Conservation (phyloP, 1,140 invertebrate species). For the Eriocheir sinensis region DNA sequence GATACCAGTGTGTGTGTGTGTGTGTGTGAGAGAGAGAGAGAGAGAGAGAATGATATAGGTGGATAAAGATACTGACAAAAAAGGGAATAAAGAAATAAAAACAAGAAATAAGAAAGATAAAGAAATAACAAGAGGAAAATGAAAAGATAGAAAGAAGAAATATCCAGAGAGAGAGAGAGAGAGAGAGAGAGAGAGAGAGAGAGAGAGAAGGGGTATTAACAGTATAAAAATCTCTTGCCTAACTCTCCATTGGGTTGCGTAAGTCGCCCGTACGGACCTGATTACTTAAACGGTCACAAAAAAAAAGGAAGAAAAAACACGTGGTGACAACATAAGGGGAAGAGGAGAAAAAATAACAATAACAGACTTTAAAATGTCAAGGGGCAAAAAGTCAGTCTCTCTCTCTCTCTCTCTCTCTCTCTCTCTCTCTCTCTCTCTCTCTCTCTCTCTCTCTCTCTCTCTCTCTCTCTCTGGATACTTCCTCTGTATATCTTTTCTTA, state of each 20-base stretch:
- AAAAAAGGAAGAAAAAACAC: too few relatives aligned
- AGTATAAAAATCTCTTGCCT: too few relatives aligned
- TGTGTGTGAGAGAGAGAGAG: conserved; percentile 24
- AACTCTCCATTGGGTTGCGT: too few relatives aligned
- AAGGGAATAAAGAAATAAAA: not conserved
- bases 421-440: conserved; percentile 32
- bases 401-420: not conserved
- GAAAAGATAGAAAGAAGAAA: not conserved
- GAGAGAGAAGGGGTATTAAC: too few relatives aligned
- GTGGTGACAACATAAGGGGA: too few relatives aligned
- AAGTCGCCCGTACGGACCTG: too few relatives aligned
- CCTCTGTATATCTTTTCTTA: too few relatives aligned
- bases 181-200: not conserved
- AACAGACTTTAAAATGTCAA: not conserved
- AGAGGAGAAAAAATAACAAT: too few relatives aligned
- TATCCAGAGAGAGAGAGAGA: not conserved
- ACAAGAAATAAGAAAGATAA: not conserved
- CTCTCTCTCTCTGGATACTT: not conserved
- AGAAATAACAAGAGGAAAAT: not conserved
- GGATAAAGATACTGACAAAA: not conserved
- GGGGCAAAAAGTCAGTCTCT: not conserved
- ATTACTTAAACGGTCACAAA: too few relatives aligned
- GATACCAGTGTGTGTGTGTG: too few relatives aligned
- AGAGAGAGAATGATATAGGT: not conserved
- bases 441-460: not conserved